phyloP scores from a whole-genome alignment of 2,113 vertebrate species.

The Corythaeola cristata region DNA sequence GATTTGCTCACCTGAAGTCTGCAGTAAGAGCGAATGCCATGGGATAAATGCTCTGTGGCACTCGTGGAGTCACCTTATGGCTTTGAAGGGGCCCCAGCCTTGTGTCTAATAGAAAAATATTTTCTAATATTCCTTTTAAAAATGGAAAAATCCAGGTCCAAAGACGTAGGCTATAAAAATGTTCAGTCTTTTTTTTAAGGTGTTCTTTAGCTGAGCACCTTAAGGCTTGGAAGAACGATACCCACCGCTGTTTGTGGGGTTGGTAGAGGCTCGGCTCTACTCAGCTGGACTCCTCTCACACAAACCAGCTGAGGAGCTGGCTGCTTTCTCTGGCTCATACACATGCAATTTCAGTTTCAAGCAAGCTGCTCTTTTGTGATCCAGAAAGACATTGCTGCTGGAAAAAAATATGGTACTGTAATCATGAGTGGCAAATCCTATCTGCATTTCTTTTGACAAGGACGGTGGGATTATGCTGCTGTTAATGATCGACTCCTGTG shows the following conservation, averaged over 20 bases:
- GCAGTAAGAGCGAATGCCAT: background rate
- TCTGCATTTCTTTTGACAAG: background rate
- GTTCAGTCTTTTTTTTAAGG: background rate
- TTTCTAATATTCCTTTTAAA: background rate
- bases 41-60: background rate
- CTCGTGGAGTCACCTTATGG: background rate
- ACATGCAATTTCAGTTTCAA: background rate
- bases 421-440: background rate
- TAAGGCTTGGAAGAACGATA: background rate
- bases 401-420: accelerated
- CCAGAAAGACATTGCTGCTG: background rate
- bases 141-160: background rate
- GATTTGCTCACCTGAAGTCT: background rate
- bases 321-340: background rate
- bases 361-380: background rate
- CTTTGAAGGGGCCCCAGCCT: background rate
- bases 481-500: background rate
- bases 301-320: background rate
- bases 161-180: background rate
- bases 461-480: background rate
- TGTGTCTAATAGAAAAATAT: background rate
- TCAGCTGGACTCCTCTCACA: background rate
- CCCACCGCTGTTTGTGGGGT: accelerated
- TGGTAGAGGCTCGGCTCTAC: background rate
- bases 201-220: background rate